Percentiles rank a stretch among this genome's conserved stretches.
phyloP scores from a whole-genome alignment of 2,888 invertebrate genomes.

The Drosophila siamana region DNA sequence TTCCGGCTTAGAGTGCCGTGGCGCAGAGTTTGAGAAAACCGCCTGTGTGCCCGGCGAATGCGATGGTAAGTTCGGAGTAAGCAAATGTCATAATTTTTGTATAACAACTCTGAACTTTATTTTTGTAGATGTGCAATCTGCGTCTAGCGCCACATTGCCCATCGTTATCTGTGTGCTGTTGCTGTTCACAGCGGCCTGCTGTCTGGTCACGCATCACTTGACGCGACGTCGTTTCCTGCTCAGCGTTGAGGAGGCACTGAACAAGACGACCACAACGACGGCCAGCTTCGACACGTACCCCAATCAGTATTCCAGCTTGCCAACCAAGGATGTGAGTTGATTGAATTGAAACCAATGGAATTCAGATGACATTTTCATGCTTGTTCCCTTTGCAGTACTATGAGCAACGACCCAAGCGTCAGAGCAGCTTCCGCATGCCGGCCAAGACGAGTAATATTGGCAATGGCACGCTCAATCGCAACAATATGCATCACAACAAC shows the following conservation, averaged over 20 bases:
- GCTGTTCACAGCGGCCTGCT: constrained; percentile 83
- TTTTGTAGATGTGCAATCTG: constrained; percentile 70
- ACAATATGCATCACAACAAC: constrained; percentile 88
- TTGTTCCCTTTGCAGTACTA: constrained; percentile 80
- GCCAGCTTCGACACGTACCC: constrained; percentile 93
- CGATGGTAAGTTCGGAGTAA: constrained; percentile 77
- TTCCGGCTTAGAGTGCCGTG: constrained; percentile 89
- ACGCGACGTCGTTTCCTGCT: constrained; percentile 85
- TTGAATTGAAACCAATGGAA: neutral
- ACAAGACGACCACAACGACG: constrained; percentile 87
- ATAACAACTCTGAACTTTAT: too few relatives aligned
- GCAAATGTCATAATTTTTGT: too few relatives aligned
- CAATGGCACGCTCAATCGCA: constrained; percentile 86
- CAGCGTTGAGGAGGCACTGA: constrained; percentile 64
- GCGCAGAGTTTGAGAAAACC: constrained; percentile 89
- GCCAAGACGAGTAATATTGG: constrained; percentile 78
- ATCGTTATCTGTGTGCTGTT: constrained; percentile 82
- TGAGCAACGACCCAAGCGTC: constrained; percentile 87
- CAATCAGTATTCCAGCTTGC: constrained; percentile 93
- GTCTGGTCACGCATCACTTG: constrained; percentile 83
- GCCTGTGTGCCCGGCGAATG: constrained; percentile 86
- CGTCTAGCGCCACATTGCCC: constrained; percentile 73
- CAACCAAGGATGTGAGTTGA: constrained; percentile 90
- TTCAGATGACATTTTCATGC: neutral
- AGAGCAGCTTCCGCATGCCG: constrained; percentile 89